Evolutionary conservation across 2,888 invertebrate genomes (phyloP).

Genomic region (Zaprionus lineosus): DNA sequence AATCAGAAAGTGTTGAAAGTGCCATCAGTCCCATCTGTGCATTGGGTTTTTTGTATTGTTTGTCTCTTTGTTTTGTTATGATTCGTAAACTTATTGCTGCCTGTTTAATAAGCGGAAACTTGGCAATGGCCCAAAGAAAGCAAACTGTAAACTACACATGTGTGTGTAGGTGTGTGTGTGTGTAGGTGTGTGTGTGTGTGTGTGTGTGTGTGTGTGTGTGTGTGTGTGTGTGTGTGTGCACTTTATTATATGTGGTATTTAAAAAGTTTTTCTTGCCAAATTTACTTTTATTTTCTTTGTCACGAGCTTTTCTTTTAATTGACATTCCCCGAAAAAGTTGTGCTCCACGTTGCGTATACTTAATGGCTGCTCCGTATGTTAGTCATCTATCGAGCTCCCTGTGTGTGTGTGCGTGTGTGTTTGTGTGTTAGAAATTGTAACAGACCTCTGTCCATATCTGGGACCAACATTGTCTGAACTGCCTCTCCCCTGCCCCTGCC

Average conservation of each 20-base stretch:
- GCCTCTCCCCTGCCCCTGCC: too few species aligned
- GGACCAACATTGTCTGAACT: constrained; percentile 19
- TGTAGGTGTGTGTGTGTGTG: too few species aligned
- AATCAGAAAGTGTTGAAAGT: constrained; percentile 70
- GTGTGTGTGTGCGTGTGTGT: too few species aligned
- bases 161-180: too few species aligned
- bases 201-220: too few species aligned
- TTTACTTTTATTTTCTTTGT: constrained; percentile 51
- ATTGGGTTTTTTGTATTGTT: constrained; percentile 13
- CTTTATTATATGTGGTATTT: too few species aligned
- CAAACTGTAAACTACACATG: constrained; percentile 9
- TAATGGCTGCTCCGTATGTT: constrained; percentile 14
- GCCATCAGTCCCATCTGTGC: too few species aligned
- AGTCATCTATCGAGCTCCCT: constrained; percentile 11
- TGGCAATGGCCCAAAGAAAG: constrained; percentile 21
- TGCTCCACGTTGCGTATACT: constrained; percentile 5
- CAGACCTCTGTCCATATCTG: constrained; percentile 7
- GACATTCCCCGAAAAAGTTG: constrained; percentile 13
- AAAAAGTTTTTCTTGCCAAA: too few species aligned
- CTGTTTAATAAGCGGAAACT: constrained; percentile 62
- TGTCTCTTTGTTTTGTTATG: constrained; percentile 17
- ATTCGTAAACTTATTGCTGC: constrained; percentile 37
- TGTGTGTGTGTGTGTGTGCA: too few species aligned
- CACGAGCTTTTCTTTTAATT: constrained; percentile 20
- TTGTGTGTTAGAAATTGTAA: background rate